Base-by-base conservation (phyloP, 2,888 invertebrate species). In the Ypsolopha sequella region DNA sequence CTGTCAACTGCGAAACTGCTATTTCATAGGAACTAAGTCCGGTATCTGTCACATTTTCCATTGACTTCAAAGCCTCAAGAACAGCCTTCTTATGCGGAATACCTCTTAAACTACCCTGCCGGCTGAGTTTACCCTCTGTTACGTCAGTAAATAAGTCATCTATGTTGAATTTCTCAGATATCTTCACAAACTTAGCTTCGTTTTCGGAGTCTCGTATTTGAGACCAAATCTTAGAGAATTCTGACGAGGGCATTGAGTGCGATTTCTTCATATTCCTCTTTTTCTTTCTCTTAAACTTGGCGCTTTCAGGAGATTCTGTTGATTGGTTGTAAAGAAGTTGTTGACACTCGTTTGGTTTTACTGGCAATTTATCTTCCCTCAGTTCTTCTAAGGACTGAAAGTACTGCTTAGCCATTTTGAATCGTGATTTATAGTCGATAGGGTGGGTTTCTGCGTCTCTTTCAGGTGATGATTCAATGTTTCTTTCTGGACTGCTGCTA, bases 21-120 rank as follows among this genome's bases (percentile, higher is more conserved):
- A 82, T 72, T 55, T 85, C 86, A 58, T 85, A 88, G 0, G 85
- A 74, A 59, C 71, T 80, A 6, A 79, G 58, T 56, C 72, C 75
- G 24, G 59, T 71, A 54, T 77, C 72, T 9, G 73, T 58, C 46
- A 88, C 58, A 56, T 84, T 86, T 62, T 88, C 88, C 81, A 88
- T 86, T 1, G 88, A 88, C 57, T 76, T 76, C 55, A 88, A 87
- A 0, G 88, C 71, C 63, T 86, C 87, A 24, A 88, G 67, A 41
- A 88, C 88, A 1, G 88, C 88, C 64, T 84, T 87, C 58, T 87
- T 87, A 61, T 88, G 79, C 34, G 88, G 87, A 58, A 88, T 88
- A 0, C 88, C 88, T 62, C 85, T 70, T 44, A 88, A 77, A 61
- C 82, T 82, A n/a, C 87, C 87, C 54, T 84, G 80, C 9, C 85